Conservation (phyloP, 2,113 vertebrate species). For the Anoplopoma fimbria region DNA sequence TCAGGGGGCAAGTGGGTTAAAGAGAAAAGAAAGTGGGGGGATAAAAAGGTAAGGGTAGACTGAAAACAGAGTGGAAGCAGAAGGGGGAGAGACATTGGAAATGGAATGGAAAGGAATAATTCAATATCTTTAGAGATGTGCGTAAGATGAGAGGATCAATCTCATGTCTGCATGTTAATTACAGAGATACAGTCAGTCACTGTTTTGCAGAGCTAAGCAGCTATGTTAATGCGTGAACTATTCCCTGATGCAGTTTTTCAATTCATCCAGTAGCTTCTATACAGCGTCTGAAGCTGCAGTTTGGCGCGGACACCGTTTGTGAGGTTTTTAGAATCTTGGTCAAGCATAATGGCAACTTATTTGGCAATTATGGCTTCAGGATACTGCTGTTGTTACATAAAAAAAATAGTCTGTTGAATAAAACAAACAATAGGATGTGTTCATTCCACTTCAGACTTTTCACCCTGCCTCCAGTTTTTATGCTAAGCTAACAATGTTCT, state of each 20-base stretch:
- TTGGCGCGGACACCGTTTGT: background rate
- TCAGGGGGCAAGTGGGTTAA: slow-evolving; percentile 1
- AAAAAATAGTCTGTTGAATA: background rate
- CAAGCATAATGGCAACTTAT: background rate
- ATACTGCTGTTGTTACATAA: background rate
- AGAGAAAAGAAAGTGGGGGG: background rate
- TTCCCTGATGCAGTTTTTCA: background rate
- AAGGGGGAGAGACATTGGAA: no score
- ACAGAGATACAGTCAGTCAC: background rate
- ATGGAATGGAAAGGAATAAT: background rate
- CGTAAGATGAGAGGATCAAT: background rate
- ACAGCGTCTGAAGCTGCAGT: background rate
- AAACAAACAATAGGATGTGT: background rate
- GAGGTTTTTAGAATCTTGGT: no score
- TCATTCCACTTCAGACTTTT: background rate
- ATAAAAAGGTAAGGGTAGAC: background rate
- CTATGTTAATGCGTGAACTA: background rate
- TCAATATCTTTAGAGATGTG: background rate
- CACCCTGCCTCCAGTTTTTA: background rate
- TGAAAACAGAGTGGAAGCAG: background rate
- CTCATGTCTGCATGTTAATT: background rate
- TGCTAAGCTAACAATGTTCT: background rate
- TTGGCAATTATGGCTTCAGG: background rate
- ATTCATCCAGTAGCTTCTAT: background rate
- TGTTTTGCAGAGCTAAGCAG: background rate